Evolutionary conservation across 2,797 vertebrate species (phyloP), one percentile per base, ranked within the genome.

Genomic region (Choloepus didactylus): DNA sequence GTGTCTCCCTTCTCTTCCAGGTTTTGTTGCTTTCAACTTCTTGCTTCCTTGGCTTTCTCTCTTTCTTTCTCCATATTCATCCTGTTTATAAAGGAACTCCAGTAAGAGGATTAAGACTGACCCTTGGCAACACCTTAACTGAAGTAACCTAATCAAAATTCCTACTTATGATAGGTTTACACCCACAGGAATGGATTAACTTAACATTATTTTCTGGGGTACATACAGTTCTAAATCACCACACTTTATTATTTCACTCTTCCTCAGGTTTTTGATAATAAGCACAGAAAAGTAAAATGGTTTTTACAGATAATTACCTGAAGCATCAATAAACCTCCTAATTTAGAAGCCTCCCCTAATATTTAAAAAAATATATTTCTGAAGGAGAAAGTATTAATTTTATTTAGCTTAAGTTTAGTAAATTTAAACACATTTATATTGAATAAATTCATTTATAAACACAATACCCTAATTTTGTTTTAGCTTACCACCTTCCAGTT

Each of bases 231-330:
- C 46, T 49, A 49, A 49, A 49, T 10, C 46, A 49, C 46, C 46
- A 49, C 46, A 9, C 9, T 93, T 87, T 64, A 9, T 73, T 87
- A 3, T 93, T 91, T 75, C 19, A 70, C 23, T 91, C 14, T 79
- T 70, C 12, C 79, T 92, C 19, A n/a, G 44, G 21, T 25, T 82
- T 93, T 85, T 89, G 54, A 80, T 91, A 93, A 89, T 41, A 51
- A 75, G 5, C 35, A 82, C 0, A 87, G 29, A 80, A 79, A 94
- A 91, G 38, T 35, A 75, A 51, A 38, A 27, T 38, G 60, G 4
- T 46, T 87, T 84, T 62, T 49, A 44, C 67, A 69, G 25, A 66
- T 79, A 72, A 75, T 90, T 92, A 56, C 51, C 35, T 77, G 19
- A 54, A 21, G 2, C 15, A 38, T 49, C 23, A 73, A 25, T 59